Evolutionary conservation across 2,888 invertebrate species (phyloP).

Genomic region (Caenorhabditis sp.): DNA sequence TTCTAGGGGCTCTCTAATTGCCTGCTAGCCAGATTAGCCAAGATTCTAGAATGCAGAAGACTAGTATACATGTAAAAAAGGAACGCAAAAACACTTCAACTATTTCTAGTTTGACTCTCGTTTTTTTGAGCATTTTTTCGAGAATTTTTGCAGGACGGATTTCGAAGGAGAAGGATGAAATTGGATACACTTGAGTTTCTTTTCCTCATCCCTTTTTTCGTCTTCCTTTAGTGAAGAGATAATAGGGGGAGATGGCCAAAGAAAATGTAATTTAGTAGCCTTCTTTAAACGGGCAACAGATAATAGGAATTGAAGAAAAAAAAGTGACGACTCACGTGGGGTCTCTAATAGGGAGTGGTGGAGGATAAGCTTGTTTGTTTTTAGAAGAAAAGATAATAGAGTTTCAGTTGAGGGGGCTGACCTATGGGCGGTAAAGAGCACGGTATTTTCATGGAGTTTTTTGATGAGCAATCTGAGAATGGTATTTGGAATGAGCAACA

Average conservation of each 20-base stretch:
- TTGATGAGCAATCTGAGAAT: no score
- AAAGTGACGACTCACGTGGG: conserved; percentile 8
- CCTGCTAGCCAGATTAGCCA: no score
- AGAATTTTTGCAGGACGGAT: background rate
- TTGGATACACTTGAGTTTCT: conserved; percentile 35
- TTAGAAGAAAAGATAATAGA: background rate
- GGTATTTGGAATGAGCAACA: no score
- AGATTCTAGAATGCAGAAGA: no score
- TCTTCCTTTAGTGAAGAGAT: background rate
- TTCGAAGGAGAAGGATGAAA: conserved; percentile 12
- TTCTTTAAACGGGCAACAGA: background rate
- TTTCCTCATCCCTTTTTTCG: background rate
- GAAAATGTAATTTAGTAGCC: conserved; percentile 49
- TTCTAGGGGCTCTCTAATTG: background rate
- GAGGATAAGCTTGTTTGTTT: background rate
- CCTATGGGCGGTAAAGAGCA: background rate
- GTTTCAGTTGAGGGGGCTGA: background rate
- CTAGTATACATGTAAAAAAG: background rate
- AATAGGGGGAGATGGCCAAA: conserved; percentile 22
- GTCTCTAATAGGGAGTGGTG: background rate
- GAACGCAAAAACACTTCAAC: background rate
- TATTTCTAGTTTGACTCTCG: background rate
- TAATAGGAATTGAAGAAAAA: background rate
- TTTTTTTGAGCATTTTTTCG: no score
- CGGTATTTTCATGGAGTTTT: no score